Conservation (phyloP, 2,113 vertebrate species). For the Anoplopoma fimbria region DNA sequence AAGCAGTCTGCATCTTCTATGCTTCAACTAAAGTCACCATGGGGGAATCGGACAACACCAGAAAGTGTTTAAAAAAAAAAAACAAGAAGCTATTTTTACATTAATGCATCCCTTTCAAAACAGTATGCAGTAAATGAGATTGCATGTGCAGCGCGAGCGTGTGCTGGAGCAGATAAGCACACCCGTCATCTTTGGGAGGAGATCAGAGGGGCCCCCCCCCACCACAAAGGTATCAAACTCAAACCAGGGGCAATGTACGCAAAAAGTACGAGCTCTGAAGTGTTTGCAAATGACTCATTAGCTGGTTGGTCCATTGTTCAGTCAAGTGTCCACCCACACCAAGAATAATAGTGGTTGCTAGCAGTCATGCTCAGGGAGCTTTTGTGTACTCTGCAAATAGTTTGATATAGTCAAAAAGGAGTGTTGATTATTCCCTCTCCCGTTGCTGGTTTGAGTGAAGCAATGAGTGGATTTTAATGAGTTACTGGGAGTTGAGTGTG, state of each 20-base stretch:
- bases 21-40: neutral
- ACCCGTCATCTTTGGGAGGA: neutral
- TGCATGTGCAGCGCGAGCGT: conserved; percentile 6
- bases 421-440: conserved; percentile 1
- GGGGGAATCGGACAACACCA: neutral
- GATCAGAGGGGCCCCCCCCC: conserved; percentile 4
- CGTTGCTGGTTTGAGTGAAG: neutral
- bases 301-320: conserved; percentile 32
- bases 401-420: too few relatives aligned
- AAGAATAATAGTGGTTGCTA: neutral
- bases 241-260: neutral
- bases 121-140: conserved; percentile 3
- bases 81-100: too few relatives aligned
- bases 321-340: conserved; percentile 20
- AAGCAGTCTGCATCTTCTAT: neutral
- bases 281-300: conserved; percentile 30
- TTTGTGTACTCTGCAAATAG: conserved; percentile 1
- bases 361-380: neutral
- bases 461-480: neutral
- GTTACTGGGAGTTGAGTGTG: neutral
- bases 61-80: neutral
- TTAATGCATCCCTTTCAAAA: conserved; percentile 11
- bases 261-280: neutral
- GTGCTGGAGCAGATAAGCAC: conserved; percentile 58
- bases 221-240: conserved; percentile 5